These are phyloP conservation scores for Pungitius pungitius DNA, from an alignment of 2,113 vertebrate genomes.

Conservation along the genomic window DNA sequence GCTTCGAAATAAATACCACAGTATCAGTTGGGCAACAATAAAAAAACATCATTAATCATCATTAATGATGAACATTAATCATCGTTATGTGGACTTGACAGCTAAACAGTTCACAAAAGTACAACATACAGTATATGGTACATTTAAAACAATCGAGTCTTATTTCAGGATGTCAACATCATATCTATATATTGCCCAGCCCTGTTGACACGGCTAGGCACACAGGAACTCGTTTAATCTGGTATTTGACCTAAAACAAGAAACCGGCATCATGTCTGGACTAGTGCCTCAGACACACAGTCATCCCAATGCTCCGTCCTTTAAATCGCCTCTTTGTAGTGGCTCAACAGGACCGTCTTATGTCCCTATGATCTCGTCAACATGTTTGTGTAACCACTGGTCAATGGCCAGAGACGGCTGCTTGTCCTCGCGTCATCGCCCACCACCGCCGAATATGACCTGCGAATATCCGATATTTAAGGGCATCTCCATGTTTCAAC, in stretches of 20 bases:
- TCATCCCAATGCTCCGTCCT: not conserved
- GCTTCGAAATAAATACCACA: not conserved
- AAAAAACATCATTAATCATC: too few relatives aligned
- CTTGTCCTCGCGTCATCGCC: slow-evolving; percentile 10
- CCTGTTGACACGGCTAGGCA: too few relatives aligned
- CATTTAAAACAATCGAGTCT: too few relatives aligned
- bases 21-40: not conserved
- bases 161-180: too few relatives aligned
- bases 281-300: not conserved
- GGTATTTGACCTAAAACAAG: not conserved
- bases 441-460: not conserved
- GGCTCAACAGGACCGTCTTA: slow-evolving; percentile 1
- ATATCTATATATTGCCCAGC: too few relatives aligned
- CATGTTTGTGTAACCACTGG: slow-evolving; percentile 14
- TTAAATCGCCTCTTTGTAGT: not conserved
- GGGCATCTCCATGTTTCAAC: not conserved
- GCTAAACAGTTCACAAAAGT: too few relatives aligned
- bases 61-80: too few relatives aligned
- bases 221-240: not conserved
- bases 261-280: too few relatives aligned
- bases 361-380: not conserved
- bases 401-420: not conserved
- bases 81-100: too few relatives aligned
- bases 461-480: not conserved
- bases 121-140: too few relatives aligned